phyloP scores from a whole-genome alignment of 2,888 invertebrate species.

The Volucella inflata region DNA sequence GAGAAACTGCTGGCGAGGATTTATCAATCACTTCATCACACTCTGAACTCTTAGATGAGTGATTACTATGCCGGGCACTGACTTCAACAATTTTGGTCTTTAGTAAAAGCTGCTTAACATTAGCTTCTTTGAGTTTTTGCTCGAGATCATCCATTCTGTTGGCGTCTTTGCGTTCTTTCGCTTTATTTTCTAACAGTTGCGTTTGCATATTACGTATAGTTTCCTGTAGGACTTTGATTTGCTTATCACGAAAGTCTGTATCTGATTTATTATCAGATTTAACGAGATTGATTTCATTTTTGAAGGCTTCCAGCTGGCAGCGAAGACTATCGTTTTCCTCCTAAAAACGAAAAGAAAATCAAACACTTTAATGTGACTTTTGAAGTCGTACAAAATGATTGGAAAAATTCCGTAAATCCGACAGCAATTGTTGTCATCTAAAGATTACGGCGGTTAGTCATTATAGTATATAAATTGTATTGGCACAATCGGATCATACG shows the following conservation, averaged over 20 bases:
- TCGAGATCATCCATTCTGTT: constrained; percentile 82
- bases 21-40: constrained; percentile 76
- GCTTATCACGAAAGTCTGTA: constrained; percentile 92
- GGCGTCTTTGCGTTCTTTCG: constrained; percentile 82
- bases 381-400: too few species aligned
- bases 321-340: constrained; percentile 95
- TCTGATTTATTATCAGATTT: constrained; percentile 92
- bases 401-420: too few species aligned
- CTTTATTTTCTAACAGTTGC: constrained; percentile 82
- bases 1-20: constrained; percentile 34
- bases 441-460: too few species aligned
- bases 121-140: constrained; percentile 82
- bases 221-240: constrained; percentile 87
- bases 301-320: constrained; percentile 96
- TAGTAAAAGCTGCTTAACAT: constrained; percentile 82
- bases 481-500: too few species aligned
- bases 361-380: not conserved
- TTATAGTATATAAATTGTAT: too few species aligned
- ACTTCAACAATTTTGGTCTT: constrained; percentile 83
- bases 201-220: constrained; percentile 84
- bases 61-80: constrained; percentile 78
- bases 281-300: constrained; percentile 95
- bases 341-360: constrained; percentile 81
- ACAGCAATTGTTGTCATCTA: too few species aligned
- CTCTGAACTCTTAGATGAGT: constrained; percentile 78